These are phyloP conservation scores for Synergus laeviventris DNA, from an alignment of 2,888 invertebrate species.

Conservation along the genomic window DNA sequence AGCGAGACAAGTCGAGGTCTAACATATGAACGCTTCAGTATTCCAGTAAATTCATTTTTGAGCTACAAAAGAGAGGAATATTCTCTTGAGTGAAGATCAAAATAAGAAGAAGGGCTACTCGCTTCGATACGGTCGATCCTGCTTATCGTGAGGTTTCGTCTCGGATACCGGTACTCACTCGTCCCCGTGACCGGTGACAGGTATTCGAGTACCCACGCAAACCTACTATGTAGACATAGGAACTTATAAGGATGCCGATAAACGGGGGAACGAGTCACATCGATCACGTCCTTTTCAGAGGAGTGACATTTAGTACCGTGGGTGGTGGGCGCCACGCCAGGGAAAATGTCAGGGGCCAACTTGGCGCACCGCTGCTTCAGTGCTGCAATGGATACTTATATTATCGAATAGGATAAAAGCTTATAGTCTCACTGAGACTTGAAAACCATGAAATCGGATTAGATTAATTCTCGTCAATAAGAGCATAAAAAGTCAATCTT, in stretches of 20 bases:
- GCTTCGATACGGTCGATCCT: not conserved
- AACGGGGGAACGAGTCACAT: constrained; percentile 57
- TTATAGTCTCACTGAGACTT: not conserved
- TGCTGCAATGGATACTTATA: constrained; percentile 52
- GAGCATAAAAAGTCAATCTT: not conserved
- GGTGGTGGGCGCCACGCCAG: constrained; percentile 66
- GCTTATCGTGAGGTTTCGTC: constrained; percentile 24
- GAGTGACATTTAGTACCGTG: constrained; percentile 69
- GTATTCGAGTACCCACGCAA: constrained; percentile 37
- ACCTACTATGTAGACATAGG: constrained; percentile 39
- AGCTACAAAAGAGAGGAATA: too few relatives aligned
- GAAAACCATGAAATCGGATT: not conserved
- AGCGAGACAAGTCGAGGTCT: too few relatives aligned
- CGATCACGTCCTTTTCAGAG: constrained; percentile 67
- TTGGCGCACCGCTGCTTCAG: constrained; percentile 54
- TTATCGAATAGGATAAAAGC: constrained; percentile 41
- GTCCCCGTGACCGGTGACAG: constrained; percentile 33
- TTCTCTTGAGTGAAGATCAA: not conserved
- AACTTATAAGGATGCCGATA: constrained; percentile 50
- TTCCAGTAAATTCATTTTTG: too few relatives aligned
- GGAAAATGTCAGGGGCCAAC: constrained; percentile 65
- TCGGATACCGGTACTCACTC: constrained; percentile 27
- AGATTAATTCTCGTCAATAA: not conserved
- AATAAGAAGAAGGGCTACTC: not conserved
- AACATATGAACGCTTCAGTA: too few relatives aligned